phyloP scores from a whole-genome alignment of 2,113 vertebrate species.

The Cyphomyrus plagiostoma region DNA sequence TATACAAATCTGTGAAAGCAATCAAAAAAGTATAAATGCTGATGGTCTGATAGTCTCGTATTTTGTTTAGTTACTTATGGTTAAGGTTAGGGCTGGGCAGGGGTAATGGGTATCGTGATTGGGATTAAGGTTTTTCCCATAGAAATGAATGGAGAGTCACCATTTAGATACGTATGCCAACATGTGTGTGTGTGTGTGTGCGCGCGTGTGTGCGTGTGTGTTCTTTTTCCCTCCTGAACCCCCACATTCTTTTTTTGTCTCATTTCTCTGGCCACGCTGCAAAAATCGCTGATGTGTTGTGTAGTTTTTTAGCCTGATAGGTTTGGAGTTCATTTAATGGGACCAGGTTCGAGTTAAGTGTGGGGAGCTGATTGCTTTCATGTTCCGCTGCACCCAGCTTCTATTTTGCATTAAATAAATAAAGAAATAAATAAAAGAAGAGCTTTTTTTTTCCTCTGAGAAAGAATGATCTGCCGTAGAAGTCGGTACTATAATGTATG shows the following conservation, averaged over 20 bases:
- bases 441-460: constrained; percentile 23
- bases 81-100: not conserved
- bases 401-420: constrained; percentile 56
- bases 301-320: constrained; percentile 47
- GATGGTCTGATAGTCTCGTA: no score
- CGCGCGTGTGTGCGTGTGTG: not conserved
- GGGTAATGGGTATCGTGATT: no score
- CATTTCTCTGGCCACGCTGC: constrained; percentile 12
- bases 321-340: constrained; percentile 59
- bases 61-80: no score
- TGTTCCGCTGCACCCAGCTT: constrained; percentile 58
- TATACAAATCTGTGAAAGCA: no score
- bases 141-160: no score
- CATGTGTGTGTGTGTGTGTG: not conserved
- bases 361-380: constrained; percentile 66
- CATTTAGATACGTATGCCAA: no score
- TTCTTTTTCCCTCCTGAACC: constrained; percentile 32
- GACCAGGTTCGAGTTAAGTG: constrained; percentile 65
- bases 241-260: constrained; percentile 19
- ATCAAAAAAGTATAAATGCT: no score
- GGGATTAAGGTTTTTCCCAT: no score
- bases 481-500: constrained; percentile 36
- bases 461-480: constrained; percentile 29
- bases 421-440: constrained; percentile 50
- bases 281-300: constrained; percentile 58